Percentiles rank a stretch among this genome's conserved stretches.
Conservation (phyloP, 1,140 invertebrate genomes). For the Phortica variegata region DNA sequence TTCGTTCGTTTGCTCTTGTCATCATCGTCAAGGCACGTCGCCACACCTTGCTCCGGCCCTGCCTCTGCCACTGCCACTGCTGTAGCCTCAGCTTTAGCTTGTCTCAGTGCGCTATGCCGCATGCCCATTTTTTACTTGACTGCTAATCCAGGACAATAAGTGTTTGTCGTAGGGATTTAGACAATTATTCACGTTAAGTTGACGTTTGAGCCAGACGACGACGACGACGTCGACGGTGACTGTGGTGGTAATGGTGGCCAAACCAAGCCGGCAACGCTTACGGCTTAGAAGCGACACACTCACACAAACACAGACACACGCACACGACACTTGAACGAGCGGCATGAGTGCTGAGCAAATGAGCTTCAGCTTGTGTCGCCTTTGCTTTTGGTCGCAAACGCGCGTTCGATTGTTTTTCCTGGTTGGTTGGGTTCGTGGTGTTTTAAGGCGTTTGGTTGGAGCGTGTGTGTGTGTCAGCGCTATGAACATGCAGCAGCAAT, state of each 20-base stretch:
- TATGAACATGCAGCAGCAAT: no score
- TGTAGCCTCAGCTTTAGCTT: no score
- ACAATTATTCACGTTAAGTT: slow-evolving; percentile 55
- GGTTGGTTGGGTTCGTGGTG: no score
- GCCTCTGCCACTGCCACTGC: slow-evolving; percentile 26
- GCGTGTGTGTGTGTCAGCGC: no score
- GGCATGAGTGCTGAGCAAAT: slow-evolving; percentile 8
- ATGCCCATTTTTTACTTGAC: slow-evolving; percentile 2
- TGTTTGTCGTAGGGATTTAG: slow-evolving; percentile 55
- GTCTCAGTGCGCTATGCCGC: no score
- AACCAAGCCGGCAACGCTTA: no score
- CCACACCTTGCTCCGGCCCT: slow-evolving; percentile 1
- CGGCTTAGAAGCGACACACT: no score
- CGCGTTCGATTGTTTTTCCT: no score
- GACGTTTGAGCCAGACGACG: slow-evolving; percentile 42
- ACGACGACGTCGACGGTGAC: no score
- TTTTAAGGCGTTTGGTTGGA: no score
- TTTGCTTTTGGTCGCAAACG: slow-evolving; percentile 23
- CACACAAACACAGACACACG: slow-evolving; percentile 19
- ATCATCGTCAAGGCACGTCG: slow-evolving; percentile 1
- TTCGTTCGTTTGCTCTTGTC: slow-evolving; percentile 28
- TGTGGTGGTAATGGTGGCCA: no score
- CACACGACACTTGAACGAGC: slow-evolving; percentile 36
- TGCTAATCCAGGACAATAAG: slow-evolving; percentile 55
- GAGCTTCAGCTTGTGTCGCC: neutral